Conservation (phyloP, 2,888 invertebrate species). For the Acleris laterana region DNA sequence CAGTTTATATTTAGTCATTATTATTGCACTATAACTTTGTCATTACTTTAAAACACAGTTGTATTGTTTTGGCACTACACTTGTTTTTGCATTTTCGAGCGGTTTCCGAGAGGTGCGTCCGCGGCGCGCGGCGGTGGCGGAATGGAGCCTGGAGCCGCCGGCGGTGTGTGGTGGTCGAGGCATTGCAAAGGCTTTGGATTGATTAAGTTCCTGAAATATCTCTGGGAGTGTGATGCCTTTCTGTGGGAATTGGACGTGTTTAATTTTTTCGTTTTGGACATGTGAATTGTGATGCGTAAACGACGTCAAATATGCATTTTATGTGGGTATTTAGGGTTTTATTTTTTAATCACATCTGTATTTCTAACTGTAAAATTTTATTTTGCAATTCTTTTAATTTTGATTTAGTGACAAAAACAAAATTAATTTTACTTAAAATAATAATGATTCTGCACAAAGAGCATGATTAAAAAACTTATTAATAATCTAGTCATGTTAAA, state of each 20-base stretch:
- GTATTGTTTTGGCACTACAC: slow-evolving; percentile 48
- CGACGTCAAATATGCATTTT: too few relatives aligned
- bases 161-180: too few relatives aligned
- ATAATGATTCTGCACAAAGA: not conserved
- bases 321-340: too few relatives aligned
- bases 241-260: not conserved
- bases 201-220: not conserved
- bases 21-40: slow-evolving; percentile 35
- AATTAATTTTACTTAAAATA: too few relatives aligned
- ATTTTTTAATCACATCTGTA: too few relatives aligned
- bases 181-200: too few relatives aligned
- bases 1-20: slow-evolving; percentile 84
- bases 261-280: too few relatives aligned
- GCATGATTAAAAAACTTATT: not conserved
- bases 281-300: too few relatives aligned
- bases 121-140: not conserved
- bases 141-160: not conserved
- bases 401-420: too few relatives aligned
- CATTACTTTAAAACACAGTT: not conserved
- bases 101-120: not conserved
- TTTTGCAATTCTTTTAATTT: too few relatives aligned
- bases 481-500: not conserved
- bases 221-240: not conserved
- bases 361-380: too few relatives aligned
- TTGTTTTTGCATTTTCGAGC: slow-evolving; percentile 53